Evolutionary conservation across 2,888 invertebrate genomes (phyloP), one percentile per base, ranked within the genome.

Genomic region (Lingula anatina): DNA sequence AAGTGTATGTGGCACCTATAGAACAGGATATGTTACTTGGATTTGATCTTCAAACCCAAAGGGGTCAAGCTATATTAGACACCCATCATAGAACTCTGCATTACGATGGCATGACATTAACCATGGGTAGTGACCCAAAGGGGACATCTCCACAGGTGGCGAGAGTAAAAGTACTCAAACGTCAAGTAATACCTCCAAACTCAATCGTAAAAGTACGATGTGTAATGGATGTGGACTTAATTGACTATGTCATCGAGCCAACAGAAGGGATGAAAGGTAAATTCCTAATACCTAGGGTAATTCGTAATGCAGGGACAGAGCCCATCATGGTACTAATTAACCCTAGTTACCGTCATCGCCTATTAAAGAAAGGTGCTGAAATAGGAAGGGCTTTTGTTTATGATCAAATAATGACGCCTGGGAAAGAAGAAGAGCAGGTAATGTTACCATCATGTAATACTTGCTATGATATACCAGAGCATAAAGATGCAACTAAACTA

Each of bases 21-120:
- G 40, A 44, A 5, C 55, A 55, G 49, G 53, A 57, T 12, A 51
- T 57, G 52, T 24, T 55, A 20, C 28, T 51, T 15, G 55, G 55
- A 5, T 28, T 51, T 5, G 50, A 58, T 28, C 49, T 55, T 27
- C 28, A 54, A 36, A 4, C 18, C 9, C 21, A 24, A n/a, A 25
- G 39, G 31, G 31, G n/a, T n/a, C n/a, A 31, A 5, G 51, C 40
- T 2, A 9, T 28, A 3, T 12, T 51, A 3, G 44, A 55, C 18
- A 31, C 51, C 18, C 25, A 24, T 2, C 44, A 36, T 12, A 47
- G 36, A 7, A 37, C 28, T 12, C 23, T 50, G 12, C 9, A 26
- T 12, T 25, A 45, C 5, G 49, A 41, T 12, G 39, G 37, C 5
- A 40, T 43, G 20, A 2, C 7, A 4, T 15, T 49, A 23, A 37